These are phyloP conservation scores for Drosophila subquinaria DNA, from an alignment of 2,888 invertebrate genomes.

Conservation along the genomic window DNA sequence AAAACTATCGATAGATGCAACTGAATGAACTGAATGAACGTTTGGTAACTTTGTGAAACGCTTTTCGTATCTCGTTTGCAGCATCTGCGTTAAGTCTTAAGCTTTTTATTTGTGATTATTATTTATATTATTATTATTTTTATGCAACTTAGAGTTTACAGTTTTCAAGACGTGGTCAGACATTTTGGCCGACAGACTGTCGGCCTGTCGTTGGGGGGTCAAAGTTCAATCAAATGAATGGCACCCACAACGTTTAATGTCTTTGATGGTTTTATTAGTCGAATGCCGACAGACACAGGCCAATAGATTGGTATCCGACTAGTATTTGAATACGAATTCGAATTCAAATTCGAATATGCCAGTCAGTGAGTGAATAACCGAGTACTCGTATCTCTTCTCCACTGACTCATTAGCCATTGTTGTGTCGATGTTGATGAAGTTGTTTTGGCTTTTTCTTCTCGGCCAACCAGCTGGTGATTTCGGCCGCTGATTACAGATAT, in stretches of 20 bases:
- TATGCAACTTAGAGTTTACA: constrained; percentile 45
- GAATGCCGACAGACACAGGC: constrained; percentile 68
- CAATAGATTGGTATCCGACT: constrained; percentile 44
- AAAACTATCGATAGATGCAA: constrained; percentile 35
- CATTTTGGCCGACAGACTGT: constrained; percentile 6
- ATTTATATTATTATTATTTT: constrained; percentile 74
- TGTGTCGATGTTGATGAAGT: constrained; percentile 63
- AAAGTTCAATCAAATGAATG: constrained; percentile 80
- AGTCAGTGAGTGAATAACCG: constrained; percentile 12
- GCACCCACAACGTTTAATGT: constrained; percentile 80
- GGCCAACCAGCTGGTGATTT: constrained; percentile 63
- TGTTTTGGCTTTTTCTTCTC: constrained; percentile 55
- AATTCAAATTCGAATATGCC: constrained; percentile 15
- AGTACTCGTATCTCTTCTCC: constrained; percentile 40
- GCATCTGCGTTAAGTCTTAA: constrained; percentile 59
- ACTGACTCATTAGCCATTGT: constrained; percentile 76
- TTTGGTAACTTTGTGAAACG: constrained; percentile 60
- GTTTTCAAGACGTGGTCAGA: constrained; percentile 56
- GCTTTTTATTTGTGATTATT: constrained; percentile 66
- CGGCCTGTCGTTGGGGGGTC: constrained; percentile 51
- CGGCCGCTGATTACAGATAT: constrained; percentile 66
- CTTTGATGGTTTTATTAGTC: constrained; percentile 80
- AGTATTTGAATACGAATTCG: too few species aligned
- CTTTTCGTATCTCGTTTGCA: constrained; percentile 68
- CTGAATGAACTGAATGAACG: constrained; percentile 29